phyloP scores from a whole-genome alignment of 23 tunicate genomes.

The Halocynthia roretzi region DNA sequence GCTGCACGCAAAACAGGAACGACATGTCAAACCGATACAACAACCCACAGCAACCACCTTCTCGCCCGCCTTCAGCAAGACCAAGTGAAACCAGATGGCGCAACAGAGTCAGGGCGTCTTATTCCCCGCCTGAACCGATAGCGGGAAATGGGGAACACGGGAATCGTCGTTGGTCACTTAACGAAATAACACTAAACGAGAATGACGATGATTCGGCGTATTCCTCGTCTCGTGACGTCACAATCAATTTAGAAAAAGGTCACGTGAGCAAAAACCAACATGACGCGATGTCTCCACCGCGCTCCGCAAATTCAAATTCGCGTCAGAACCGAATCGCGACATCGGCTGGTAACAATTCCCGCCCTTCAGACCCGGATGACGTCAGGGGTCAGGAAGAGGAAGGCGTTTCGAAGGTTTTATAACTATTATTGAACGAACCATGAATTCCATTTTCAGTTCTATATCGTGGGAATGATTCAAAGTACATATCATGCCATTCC shows the following conservation, averaged over 20 bases:
- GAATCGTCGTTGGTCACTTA: slow-evolving; percentile 9
- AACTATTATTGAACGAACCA: too few relatives aligned
- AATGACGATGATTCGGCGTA: slow-evolving; percentile 26
- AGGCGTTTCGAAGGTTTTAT: too few relatives aligned
- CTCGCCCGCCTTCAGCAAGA: slow-evolving; percentile 23
- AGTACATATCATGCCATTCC: too few relatives aligned
- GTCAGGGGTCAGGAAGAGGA: too few relatives aligned
- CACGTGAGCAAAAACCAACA: background rate
- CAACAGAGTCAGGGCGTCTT: slow-evolving; percentile 1
- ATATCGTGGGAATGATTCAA: too few relatives aligned
- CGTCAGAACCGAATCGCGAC: background rate
- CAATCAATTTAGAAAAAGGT: background rate
- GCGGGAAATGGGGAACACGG: slow-evolving; percentile 2
- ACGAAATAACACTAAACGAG: slow-evolving; percentile 6
- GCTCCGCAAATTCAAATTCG: slow-evolving; percentile 16
- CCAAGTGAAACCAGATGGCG: slow-evolving; percentile 23
- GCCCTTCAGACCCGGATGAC: background rate
- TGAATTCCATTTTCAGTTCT: too few relatives aligned
- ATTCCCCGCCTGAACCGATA: background rate
- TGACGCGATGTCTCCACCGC: slow-evolving; percentile 1
- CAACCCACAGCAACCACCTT: background rate
- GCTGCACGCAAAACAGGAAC: too few relatives aligned
- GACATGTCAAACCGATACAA: too few relatives aligned
- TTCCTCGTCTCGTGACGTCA: slow-evolving; percentile 29
- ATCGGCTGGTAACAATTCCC: background rate